These are phyloP conservation scores for Cottus gobio DNA, from an alignment of 2,113 vertebrate species.

Conservation along the genomic window DNA sequence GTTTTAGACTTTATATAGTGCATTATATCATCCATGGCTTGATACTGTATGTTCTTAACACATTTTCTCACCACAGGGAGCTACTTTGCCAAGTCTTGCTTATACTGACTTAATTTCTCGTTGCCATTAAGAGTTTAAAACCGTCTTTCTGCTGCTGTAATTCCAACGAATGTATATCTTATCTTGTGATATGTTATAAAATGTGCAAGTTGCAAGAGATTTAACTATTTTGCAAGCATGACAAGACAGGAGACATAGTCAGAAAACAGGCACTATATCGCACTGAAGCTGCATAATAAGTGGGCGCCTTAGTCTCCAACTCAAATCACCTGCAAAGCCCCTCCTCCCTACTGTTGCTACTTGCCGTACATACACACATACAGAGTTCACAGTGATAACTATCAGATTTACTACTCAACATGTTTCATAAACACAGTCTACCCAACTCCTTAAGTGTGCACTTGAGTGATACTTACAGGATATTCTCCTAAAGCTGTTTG, in stretches of 20 bases:
- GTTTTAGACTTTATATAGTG: neutral
- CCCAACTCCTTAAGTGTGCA: neutral
- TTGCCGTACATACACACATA: neutral
- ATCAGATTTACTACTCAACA: too few relatives aligned
- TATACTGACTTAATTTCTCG: conserved; percentile 10
- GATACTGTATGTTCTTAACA: conserved; percentile 28
- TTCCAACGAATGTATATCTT: too few relatives aligned
- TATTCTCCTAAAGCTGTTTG: neutral
- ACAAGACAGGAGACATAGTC: neutral
- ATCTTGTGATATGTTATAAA: neutral
- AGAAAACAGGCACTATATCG: neutral
- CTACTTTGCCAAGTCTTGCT: conserved; percentile 9
- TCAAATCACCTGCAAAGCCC: neutral
- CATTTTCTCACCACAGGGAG: conserved; percentile 2
- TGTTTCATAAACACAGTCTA: neutral
- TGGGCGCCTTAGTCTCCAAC: neutral
- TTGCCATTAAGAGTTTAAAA: conserved; percentile 11
- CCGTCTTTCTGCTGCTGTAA: conserved; percentile 3
- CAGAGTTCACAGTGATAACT: neutral
- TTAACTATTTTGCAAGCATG: neutral
- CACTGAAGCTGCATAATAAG: neutral
- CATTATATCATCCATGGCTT: neutral
- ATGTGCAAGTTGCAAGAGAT: neutral
- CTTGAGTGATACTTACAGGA: neutral
- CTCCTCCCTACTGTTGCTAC: neutral